A percentile compares a stretch with the other conserved stretches of the same genome.
Conservation (phyloP, 1,140 invertebrate genomes). For the Chionoecetes opilio region DNA sequence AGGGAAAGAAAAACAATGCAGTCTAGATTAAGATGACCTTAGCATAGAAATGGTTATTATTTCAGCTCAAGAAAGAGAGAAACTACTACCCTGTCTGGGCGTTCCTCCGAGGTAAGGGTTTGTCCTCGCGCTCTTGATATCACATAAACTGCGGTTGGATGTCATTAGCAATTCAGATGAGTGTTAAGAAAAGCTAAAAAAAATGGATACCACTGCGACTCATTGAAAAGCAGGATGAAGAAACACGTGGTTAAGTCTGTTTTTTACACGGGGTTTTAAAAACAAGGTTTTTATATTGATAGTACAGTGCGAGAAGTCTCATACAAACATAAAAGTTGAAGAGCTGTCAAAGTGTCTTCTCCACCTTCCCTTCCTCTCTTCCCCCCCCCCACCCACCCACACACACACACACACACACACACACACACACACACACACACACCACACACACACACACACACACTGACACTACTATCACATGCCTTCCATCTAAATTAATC, state of each 20-base stretch:
- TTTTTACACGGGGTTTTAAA: too few species aligned
- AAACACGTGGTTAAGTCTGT: neutral
- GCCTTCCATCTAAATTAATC: neutral
- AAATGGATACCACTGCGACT: neutral
- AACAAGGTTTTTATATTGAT: too few species aligned
- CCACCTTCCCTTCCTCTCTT: neutral
- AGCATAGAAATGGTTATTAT: constrained; percentile 20
- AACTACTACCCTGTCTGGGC: neutral
- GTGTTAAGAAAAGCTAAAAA: neutral
- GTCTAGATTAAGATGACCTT: constrained; percentile 2
- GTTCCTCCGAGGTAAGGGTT: neutral
- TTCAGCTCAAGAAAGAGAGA: neutral
- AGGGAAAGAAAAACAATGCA: constrained; percentile 5
- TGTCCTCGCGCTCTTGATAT: neutral
- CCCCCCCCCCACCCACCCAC: too few species aligned
- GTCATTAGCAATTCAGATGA: constrained; percentile 9
- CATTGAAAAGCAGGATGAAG: neutral
- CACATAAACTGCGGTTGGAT: neutral
- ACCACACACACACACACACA: too few species aligned
- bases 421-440: too few species aligned
- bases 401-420: too few species aligned
- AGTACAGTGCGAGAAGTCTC: too few species aligned
- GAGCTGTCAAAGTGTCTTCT: neutral
- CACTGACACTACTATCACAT: neutral
- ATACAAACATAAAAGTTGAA: neutral